These are phyloP conservation scores for Albula goreensis DNA, from an alignment of 2,113 vertebrate genomes.

Conservation along the genomic window DNA sequence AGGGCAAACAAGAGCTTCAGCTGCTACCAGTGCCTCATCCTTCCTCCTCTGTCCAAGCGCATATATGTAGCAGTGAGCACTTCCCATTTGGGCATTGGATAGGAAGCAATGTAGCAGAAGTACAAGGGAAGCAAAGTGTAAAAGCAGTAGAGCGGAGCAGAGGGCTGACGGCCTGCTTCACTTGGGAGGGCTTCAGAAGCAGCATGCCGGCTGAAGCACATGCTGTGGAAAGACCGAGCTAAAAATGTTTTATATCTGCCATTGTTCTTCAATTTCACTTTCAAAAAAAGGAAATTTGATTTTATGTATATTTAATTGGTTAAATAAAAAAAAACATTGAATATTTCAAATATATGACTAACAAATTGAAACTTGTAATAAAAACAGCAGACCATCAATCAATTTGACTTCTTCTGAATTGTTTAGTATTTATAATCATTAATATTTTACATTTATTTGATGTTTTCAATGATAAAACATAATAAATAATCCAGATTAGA, in stretches of 20 bases:
- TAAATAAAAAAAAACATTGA: no score
- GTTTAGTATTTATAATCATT: no score
- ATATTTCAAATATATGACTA: no score
- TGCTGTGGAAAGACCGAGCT: neutral
- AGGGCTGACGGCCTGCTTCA: conserved; percentile 1
- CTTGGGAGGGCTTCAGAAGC: neutral
- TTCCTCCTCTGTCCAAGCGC: neutral
- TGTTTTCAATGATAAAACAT: no score
- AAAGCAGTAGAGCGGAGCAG: neutral
- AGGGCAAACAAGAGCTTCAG: conserved; percentile 8
- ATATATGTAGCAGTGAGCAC: neutral
- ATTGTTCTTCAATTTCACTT: no score
- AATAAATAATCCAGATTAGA: neutral
- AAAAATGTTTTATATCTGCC: no score
- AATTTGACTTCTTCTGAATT: no score
- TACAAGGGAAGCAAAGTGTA: neutral
- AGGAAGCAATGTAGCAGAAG: neutral
- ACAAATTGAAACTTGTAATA: no score
- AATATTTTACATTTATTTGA: no score
- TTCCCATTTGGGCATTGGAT: conserved; percentile 7
- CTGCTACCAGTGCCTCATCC: neutral
- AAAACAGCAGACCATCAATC: no score
- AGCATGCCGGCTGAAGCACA: neutral
- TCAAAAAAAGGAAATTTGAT: no score
- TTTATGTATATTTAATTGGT: no score